Base-by-base conservation (phyloP, 2,113 vertebrate species). In the Lucifuga dentata region DNA sequence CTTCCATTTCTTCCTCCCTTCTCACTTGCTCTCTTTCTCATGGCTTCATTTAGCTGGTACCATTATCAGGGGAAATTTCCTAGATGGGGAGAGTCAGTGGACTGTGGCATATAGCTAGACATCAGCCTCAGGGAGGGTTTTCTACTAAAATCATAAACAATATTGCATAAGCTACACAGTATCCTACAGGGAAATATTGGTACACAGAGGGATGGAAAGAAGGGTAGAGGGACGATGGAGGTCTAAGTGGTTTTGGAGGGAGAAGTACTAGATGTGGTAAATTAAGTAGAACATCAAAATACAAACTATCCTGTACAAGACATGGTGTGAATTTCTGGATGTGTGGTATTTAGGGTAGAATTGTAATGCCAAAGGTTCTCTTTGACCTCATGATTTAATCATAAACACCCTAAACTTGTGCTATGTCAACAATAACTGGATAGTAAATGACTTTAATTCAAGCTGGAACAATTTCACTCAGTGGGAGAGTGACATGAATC, bases 81-180 rank as follows among this genome's bases (percentile, higher is more conserved):
- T 81, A 87, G 87, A 92, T 92, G 88, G 90, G 85, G 78, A 87
- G 82, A 93, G 91, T 90, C 91, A 92, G 91, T 92, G 90, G 89
- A 77, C 85, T 86, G 87, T 83, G 78, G 88, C 82, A 76, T 83
- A 87, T 80, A 88, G 83, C 79, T 48, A 76, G 73, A 80, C 83
- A 84, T 81, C 85, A 86, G 88, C 88, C 91, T 78, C 70, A 48
- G 90, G 91, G 88, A 77, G 79, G 81, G 73, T 85, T 91, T 88
- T 88, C 83, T 77, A 85, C 85, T 87, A 49, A 81, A 89, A 91
- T 88, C 90, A 90, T 90, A 90, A 90, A 92, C 91, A 88, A 90
- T 81, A 88, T 78, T 87, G 85, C 78, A 90, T 86, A 85, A 89
- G 84, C 86, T 81, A 86, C 86, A 89, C 81, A 83, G 85, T 84